Conservation (phyloP, 2,888 invertebrate species). For the Orthosia incerta region DNA sequence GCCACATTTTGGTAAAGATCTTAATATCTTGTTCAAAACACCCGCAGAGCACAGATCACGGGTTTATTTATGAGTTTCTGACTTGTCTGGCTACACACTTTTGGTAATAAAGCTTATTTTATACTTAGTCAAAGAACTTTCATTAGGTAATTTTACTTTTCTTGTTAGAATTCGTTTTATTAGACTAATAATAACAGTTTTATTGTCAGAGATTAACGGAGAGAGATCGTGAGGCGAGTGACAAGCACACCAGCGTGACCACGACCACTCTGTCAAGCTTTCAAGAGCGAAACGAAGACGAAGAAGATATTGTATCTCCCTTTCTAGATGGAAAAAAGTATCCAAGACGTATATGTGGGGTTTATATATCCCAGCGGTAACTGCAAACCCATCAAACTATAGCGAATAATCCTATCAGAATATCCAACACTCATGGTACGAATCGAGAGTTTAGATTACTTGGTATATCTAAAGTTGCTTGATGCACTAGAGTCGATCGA, state of each 20-base stretch:
- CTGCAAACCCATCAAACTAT: conserved; percentile 2
- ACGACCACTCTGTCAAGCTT: too few species aligned
- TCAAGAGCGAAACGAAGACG: too few species aligned
- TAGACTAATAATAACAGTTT: not conserved
- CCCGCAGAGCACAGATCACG: conserved; percentile 22
- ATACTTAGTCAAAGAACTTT: conserved; percentile 10
- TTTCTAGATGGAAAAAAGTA: too few species aligned
- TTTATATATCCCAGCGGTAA: not conserved
- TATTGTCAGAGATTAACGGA: too few species aligned
- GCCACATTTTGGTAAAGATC: conserved; percentile 2
- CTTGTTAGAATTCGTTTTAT: not conserved
- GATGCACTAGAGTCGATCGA: too few species aligned
- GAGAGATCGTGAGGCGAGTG: too few species aligned
- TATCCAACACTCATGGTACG: not conserved
- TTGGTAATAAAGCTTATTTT: conserved; percentile 7
- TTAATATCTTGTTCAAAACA: conserved; percentile 28
- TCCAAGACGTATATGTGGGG: not conserved
- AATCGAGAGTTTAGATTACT: too few species aligned
- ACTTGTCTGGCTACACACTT: conserved; percentile 28
- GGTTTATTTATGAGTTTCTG: conserved; percentile 33
- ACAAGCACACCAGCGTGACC: too few species aligned
- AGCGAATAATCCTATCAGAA: conserved; percentile 13
- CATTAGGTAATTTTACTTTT: not conserved
- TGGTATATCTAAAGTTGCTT: too few species aligned
- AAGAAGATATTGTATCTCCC: too few species aligned